Base-by-base conservation (phyloP, 2,797 vertebrate species). In the Ispidina picta region DNA sequence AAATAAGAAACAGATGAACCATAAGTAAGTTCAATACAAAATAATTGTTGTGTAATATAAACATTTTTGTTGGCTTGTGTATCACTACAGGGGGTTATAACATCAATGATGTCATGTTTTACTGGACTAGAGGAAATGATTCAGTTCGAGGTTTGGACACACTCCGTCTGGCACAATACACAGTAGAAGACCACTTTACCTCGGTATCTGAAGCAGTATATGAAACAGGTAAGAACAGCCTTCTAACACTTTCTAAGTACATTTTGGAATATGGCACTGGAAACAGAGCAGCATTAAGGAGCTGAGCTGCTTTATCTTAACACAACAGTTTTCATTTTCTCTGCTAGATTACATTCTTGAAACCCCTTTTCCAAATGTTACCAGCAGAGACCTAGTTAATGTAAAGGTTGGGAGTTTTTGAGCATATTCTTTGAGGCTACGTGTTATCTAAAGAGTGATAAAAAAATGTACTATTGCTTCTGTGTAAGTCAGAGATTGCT, bases 61-160 rank as follows among this genome's bases (percentile, higher is more conserved):
- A 76, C 62, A 70, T 37, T 62, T 5, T 33, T 74, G 23, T 83
- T 85, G 95, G 60, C 75, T 89, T 89, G 60, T 93, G 55, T 94
- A 41, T 81, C 89, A 23, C 68, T 91, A 5, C 93, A 99, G 98
- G 98, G 98, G 98, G 98, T 85, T 99, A 99, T 95, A 99, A 99
- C 93, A 97, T 98, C 91, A 98, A 99, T 56, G 98, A 99, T 92
- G 98, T 99, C 62, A 98, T 97, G 96, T 99, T 99, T 96, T 98
- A 99, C 95, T 99, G 98, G 98, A 99, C 98, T 58, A 97, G 98
- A 96, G 98, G 98, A 88, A 99, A 99, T 62, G 98, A 98, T 91
- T 99, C 98, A 0, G 98, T 99, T 92, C 98, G 98, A 55, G 98
- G 98, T 12, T 95, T 99, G 66, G 98, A 99, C 93, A 97, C 97